These are phyloP conservation scores for Aphodius granarius DNA, from an alignment of 2,888 invertebrate genomes.

Conservation along the genomic window DNA sequence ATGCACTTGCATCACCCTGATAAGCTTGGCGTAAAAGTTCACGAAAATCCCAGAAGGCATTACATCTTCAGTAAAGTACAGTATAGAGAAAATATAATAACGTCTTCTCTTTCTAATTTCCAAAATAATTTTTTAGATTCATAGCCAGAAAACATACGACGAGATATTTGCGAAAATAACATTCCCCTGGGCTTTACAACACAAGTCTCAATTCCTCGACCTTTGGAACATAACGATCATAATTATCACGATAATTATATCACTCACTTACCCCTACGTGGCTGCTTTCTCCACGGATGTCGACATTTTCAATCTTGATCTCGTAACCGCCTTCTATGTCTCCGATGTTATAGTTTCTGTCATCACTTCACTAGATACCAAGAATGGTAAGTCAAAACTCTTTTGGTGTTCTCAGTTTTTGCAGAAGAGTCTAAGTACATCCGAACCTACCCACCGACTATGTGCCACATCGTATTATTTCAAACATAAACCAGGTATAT, in stretches of 20 bases:
- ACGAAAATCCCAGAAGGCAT: background rate
- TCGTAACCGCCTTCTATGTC: slow-evolving; percentile 7
- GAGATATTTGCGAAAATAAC: slow-evolving; percentile 18
- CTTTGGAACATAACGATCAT: slow-evolving; percentile 15
- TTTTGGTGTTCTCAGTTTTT: no score
- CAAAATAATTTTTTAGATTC: slow-evolving; percentile 10
- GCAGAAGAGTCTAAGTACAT: no score
- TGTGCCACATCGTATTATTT: no score
- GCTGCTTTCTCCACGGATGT: background rate
- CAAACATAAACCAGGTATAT: no score
- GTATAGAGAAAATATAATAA: no score
- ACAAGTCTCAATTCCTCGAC: slow-evolving; percentile 16
- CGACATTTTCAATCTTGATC: background rate
- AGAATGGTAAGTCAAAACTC: slow-evolving; percentile 18
- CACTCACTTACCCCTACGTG: slow-evolving; percentile 17
- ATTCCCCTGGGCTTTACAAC: slow-evolving; percentile 22
- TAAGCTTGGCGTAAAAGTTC: background rate
- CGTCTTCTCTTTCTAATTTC: no score
- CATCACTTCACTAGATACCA: slow-evolving; percentile 21
- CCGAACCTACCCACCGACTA: no score
- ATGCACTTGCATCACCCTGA: background rate
- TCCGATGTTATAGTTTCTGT: slow-evolving; percentile 18
- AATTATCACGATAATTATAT: slow-evolving; percentile 9
- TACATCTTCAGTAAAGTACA: slow-evolving; percentile 20
- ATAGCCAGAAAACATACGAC: slow-evolving; percentile 21